Conservation (phyloP, 2,888 invertebrate genomes). For the Tachystola acroxantha region DNA sequence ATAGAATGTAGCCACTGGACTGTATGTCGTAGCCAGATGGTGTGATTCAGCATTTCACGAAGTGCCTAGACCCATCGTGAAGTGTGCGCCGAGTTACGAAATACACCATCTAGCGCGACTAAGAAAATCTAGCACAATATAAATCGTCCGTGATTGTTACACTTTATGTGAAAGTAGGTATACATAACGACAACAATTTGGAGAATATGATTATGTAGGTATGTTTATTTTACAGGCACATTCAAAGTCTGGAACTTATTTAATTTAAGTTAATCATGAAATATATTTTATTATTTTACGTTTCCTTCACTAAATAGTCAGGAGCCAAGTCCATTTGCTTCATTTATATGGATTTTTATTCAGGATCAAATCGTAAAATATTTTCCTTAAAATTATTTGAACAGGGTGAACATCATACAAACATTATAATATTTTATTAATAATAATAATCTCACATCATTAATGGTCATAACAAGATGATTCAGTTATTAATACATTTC, state of each 20-base stretch:
- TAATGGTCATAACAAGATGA: background rate
- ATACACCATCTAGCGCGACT: no score
- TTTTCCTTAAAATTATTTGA: conserved; percentile 14
- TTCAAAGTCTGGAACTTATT: conserved; percentile 21
- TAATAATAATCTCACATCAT: background rate
- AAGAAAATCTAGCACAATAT: no score
- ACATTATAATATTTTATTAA: conserved; percentile 9
- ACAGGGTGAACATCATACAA: conserved; percentile 17
- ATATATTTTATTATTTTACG: background rate
- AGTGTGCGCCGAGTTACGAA: no score
- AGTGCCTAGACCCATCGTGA: no score
- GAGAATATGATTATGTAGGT: conserved; percentile 16
- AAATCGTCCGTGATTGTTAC: no score
- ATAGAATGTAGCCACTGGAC: no score
- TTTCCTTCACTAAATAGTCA: no score
- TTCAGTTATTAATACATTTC: conserved; percentile 17
- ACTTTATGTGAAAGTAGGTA: no score
- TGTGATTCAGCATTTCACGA: no score
- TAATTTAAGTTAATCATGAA: conserved; percentile 10
- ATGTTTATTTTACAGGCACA: conserved; percentile 27
- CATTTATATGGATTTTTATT: no score
- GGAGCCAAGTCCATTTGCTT: background rate
- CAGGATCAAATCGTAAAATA: conserved; percentile 17
- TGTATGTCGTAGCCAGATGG: no score
- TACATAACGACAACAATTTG: conserved; percentile 19